These are phyloP conservation scores for Drosophila nebulosa DNA, from an alignment of 1,140 invertebrate genomes.

Conservation along the genomic window DNA sequence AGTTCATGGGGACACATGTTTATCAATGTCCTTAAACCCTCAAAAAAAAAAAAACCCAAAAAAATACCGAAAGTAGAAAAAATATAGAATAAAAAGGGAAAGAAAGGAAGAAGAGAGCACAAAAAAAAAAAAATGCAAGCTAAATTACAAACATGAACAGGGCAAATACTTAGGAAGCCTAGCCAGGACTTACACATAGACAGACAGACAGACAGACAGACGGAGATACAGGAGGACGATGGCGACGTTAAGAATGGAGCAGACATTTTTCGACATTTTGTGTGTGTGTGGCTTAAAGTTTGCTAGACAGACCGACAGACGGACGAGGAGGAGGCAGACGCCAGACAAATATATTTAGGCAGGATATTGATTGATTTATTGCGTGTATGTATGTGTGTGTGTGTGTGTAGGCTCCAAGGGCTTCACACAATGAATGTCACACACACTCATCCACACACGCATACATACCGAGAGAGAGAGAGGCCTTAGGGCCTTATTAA, in stretches of 20 bases:
- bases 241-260: neutral
- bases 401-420: constrained; percentile 22
- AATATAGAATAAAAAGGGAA: neutral
- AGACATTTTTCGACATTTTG: constrained; percentile 6
- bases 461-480: neutral
- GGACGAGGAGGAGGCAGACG: neutral
- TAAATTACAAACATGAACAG: constrained; percentile 29
- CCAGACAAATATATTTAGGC: constrained; percentile 40
- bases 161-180: constrained; percentile 10
- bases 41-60: constrained; percentile 7
- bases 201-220: constrained; percentile 19
- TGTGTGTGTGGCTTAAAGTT: neutral
- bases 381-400: constrained; percentile 39
- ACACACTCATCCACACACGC: neutral
- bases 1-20: constrained; percentile 51
- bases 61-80: neutral
- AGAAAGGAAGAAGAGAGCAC: neutral
- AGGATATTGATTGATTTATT: constrained; percentile 59
- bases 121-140: constrained; percentile 18
- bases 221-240: constrained; percentile 6
- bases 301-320: constrained; percentile 18
- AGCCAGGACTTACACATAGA: constrained; percentile 24
- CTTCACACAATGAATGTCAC: constrained; percentile 48
- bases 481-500: constrained; percentile 12
- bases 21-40: constrained; percentile 35